Base-by-base conservation (phyloP, 2,888 invertebrate genomes). In the Celastrina argiolus region DNA sequence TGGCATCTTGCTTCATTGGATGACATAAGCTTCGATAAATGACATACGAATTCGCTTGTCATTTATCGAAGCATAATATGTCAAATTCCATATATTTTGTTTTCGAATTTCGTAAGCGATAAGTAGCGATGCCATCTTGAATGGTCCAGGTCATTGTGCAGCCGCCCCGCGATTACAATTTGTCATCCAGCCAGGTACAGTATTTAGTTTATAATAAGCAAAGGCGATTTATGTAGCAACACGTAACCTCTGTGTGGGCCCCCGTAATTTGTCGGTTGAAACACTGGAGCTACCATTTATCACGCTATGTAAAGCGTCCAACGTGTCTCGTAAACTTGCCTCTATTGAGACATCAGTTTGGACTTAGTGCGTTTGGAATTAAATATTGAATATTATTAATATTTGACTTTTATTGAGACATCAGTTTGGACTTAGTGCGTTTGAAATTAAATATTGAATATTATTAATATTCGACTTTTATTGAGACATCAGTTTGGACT, bases 181-280 rank as follows among this genome's bases (percentile, higher is more conserved):
- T 68, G 67, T 71, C 70, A 68, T 56, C 65, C 51, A 42, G 56
- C 56, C 12, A 18, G 18, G 61, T 61, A 39, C 61, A 61, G 61
- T 61, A 59, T 59, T 59, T 59, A 36, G 61, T 61, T 61, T 61
- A 61, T 26, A 58, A 58, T 58, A 61, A 61, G 61, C 61, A 12
- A 18, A 18, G 59, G 63, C 58, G 58, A 71, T 70, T 70, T 70
- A 71, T 71, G 66, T 66, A 66, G 64, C 56, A 68, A 69, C 67
- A 64, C 36, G 67, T 68, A 68, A 68, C 71, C 69, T 68, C 70
- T 68, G 51, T 41, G 63, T 67, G 67, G 68, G 70, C 73, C 69
- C 71, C 63, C 68, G 68, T 70, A 69, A 73, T 73, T 72, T 71
- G 70, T 71, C 56, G 56, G 16, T 61, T 58, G 31, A 56, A 36